Percentiles rank a stretch among this genome's conserved stretches.
Evolutionary conservation across 1,140 invertebrate species (phyloP).

Genomic region (Amyelois transitella): DNA sequence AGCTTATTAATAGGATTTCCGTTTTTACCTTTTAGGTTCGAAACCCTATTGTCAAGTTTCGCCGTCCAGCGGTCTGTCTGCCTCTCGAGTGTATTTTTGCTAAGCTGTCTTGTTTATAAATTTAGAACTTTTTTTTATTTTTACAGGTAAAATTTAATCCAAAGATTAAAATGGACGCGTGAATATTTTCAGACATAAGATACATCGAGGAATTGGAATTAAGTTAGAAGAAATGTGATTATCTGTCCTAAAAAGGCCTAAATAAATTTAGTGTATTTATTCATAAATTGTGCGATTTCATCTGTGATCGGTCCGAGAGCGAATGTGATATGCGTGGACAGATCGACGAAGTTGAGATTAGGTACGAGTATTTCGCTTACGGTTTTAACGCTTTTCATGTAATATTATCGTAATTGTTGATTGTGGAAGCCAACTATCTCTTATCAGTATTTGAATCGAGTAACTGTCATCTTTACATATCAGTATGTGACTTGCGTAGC

Average conservation of each 20-base stretch:
- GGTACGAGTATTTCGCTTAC: slow-evolving; percentile 28
- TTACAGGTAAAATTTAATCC: slow-evolving; percentile 49
- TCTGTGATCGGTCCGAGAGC: slow-evolving; percentile 54
- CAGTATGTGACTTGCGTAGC: slow-evolving; percentile 66
- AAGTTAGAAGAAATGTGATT: slow-evolving; percentile 66
- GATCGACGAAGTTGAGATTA: slow-evolving; percentile 10
- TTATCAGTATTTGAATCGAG: slow-evolving; percentile 57
- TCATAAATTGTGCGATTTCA: slow-evolving; percentile 53
- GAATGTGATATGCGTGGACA: slow-evolving; percentile 25
- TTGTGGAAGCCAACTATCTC: slow-evolving; percentile 41
- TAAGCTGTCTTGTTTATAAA: too few species aligned
- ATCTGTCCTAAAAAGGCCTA: slow-evolving; percentile 73
- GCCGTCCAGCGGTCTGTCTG: too few species aligned
- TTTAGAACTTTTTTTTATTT: slow-evolving; percentile 9
- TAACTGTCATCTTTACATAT: slow-evolving; percentile 65
- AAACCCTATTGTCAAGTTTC: too few species aligned
- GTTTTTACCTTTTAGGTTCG: too few species aligned
- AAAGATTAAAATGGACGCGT: slow-evolving; percentile 44
- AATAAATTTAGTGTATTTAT: slow-evolving; percentile 70
- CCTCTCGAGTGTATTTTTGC: too few species aligned
- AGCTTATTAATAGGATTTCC: too few species aligned
- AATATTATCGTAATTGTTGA: slow-evolving; percentile 16
- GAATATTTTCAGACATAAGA: slow-evolving; percentile 19
- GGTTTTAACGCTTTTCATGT: slow-evolving; percentile 36
- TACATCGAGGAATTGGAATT: slow-evolving; percentile 58